A percentile compares a stretch with the other conserved stretches of the same genome.
Conservation (phyloP, 2,888 invertebrate species). For the Emesis russula region DNA sequence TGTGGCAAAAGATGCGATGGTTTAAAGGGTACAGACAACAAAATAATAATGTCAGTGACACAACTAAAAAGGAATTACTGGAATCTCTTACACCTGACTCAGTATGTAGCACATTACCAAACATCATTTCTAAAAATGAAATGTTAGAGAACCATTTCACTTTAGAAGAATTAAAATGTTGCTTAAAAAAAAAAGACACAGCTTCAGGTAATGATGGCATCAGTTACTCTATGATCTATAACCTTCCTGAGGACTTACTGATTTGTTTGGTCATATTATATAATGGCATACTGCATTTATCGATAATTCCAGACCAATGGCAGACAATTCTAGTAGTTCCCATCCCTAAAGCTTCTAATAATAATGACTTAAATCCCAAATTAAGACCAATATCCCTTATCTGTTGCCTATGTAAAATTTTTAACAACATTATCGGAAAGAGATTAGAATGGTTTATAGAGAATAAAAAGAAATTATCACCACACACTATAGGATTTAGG, state of each 20-base stretch:
- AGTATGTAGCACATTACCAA: neutral
- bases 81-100: neutral
- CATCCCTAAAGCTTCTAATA: neutral
- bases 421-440: neutral
- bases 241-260: neutral
- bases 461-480: constrained; percentile 43
- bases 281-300: neutral
- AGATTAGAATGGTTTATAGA: constrained; percentile 73
- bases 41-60: neutral
- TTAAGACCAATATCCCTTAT: neutral
- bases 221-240: constrained; percentile 19
- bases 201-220: constrained; percentile 9
- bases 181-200: constrained; percentile 20
- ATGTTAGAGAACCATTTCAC: neutral
- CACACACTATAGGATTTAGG: constrained; percentile 64
- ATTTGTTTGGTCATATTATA: neutral
- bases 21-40: neutral
- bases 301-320: neutral
- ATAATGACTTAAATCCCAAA: neutral
- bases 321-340: neutral
- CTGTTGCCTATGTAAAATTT: neutral
- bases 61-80: neutral
- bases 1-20: neutral
- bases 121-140: neutral
- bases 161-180: constrained; percentile 10